Base-by-base conservation (phyloP, 1,140 invertebrate genomes). In the Drosophila busckii region DNA sequence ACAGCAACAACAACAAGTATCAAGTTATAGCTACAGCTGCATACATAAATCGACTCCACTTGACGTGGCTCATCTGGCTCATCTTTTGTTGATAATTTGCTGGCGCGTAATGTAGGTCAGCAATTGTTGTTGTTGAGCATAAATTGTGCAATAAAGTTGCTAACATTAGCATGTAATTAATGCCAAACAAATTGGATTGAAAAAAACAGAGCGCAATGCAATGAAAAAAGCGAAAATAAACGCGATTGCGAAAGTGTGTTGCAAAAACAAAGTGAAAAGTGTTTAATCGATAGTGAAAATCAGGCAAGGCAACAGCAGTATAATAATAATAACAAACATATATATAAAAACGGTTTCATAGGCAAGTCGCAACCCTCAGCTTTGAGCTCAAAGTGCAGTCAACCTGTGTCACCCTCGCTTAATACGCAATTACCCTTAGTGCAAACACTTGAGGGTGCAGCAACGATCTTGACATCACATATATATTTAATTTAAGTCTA, bases 231-330 rank as follows among this genome's bases (percentile, higher is more conserved):
- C 54, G 32, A 49, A 38, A 46, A 34, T 19, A 58, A 62, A 64
- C 28, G 62, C n/a, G n/a, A n/a, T n/a, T 40, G 48, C 37, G 55
- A 61, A 52, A 62, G 55, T 65, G 66, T 55, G 66, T 44, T 42
- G 23, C n/a, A 13, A 15, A 6, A 9, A 38, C 40, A 23, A 37
- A 54, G 38, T 28, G 45, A 61, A 35, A 78, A 78, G 63, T 71
- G 71, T 76, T 78, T 67, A 76, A 76, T 76, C 71, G 73, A 76
- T 78, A 76, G 66, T 59, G 66, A 70, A 73, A 73, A 76, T 53
- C 56, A 54, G 34, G 37, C 41, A 61, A 50, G 53, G 29, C 25
- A 50, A 23, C 35, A 45, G 49, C 54, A 53, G 54, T 48, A 40
- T 23, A 60, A 54, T 22, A 48, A 55, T 35, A 55, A 32, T 7